Evolutionary conservation across 2,888 invertebrate species (phyloP), one percentile per base, ranked within the genome.

Genomic region (Callyntrura sp.): DNA sequence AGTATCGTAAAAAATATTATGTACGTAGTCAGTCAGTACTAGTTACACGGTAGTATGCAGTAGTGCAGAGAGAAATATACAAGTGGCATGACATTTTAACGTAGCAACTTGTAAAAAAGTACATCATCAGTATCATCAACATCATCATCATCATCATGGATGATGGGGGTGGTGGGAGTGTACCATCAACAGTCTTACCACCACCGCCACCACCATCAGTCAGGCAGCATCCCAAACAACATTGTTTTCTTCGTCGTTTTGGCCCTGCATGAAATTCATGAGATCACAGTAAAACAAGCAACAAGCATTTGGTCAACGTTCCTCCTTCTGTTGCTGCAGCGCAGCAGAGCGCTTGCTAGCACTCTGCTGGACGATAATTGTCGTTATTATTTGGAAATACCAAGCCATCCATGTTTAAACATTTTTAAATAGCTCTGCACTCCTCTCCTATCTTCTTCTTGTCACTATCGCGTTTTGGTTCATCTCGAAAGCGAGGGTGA

Each of bases 121-220:
- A 28, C 78, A 78, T 78, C 6, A 35, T 35, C 35, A 35, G 35
- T 6, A 35, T 35, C 35, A 35, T 35, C 35, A 35, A 6, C 35
- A 35, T 35, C 35, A 35, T 35, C 2, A 35, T 35, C 35, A 35
- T 35, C 48, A 45, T 48, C 73, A 45, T 43, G 28, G 25, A 48
- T 23, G 51, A 51, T 28, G 78, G 78, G 78, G 78, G 78, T 78
- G 78, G 78, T 78, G 78, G 78, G 78, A 78, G 78, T 78, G 25
- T 28, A 78, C 55, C 51, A 78, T n/a, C 76, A 70, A 9, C n/a
- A 35, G 14, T 43, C 35, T 70, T 20, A 35, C 35, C 51, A 78
- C 51, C 76, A 55, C 20, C 45, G 48, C 28, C 68, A n/a, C 68
- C 68, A 70, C 0, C 70, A 73, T 9, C 57, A 57, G n/a, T 57